Base-by-base conservation (phyloP, 2,888 invertebrate genomes). In the Fragum sueziense region DNA sequence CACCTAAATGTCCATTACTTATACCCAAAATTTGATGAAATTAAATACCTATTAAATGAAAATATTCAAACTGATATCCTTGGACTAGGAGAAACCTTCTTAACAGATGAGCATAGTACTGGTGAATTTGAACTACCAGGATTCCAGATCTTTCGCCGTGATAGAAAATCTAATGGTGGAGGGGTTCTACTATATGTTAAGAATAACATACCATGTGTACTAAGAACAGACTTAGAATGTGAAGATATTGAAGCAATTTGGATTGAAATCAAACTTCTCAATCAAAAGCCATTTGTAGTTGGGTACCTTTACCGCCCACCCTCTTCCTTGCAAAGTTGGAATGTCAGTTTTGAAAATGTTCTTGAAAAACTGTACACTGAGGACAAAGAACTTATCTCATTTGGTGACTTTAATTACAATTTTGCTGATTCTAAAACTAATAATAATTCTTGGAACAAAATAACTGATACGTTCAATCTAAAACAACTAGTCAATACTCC, bases 1-100 rank as follows among this genome's bases (percentile, higher is more conserved):
- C 69, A 69, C n/a, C 7, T 69, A 51, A 69, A 69, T 29, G 20
- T 51, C 14, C 51, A 69, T 25, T 51, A 69, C n/a, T 20, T 69
- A 27, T 69, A 69, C 27, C 69, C 51, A 33, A 69, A 69, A 29
- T 20, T 69, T 1, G 37, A 69, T 51, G 69, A 69, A 51, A 69
- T 51, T 22, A 69, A 51, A 51, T 27, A 22, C n/a, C 22, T 51
- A 9, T 11, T 51, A 51, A 17, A 11, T 51, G 17, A 4, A 9
- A 14, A 47, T 14, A 47, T 3, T 9, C 47, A 47, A 47, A 47
- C n/a, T 47, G 47, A 47, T 47, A 47, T 47, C 3, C 3, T 47
- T 9, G 47, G 47, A 9, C n/a, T 47, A 47, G 4, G 47, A 4
- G 47, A 47, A 14, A 47, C 47, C 3, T 47, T 47, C n/a, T 47